These are phyloP conservation scores for Melanostoma scalare DNA, from an alignment of 2,888 invertebrate genomes.

Conservation along the genomic window DNA sequence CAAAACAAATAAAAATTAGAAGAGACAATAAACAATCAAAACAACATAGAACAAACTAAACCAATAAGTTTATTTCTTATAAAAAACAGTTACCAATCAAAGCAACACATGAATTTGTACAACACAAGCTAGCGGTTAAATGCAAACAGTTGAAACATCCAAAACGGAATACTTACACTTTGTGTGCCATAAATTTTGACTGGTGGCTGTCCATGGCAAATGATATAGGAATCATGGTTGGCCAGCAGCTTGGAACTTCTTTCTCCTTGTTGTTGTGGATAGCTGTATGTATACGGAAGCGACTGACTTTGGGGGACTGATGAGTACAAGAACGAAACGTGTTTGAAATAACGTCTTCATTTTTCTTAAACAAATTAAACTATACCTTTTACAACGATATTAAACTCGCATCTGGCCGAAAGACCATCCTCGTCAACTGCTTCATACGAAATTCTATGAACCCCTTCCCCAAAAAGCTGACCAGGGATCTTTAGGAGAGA, in stretches of 20 bases:
- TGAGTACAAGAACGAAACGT: too few relatives aligned
- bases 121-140: conserved; percentile 26
- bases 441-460: conserved; percentile 86
- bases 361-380: conserved; percentile 51
- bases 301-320: conserved; percentile 27
- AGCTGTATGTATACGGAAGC: conserved; percentile 41
- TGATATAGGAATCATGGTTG: conserved; percentile 79
- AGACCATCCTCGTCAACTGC: conserved; percentile 86
- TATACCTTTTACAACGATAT: conserved; percentile 84
- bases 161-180: conserved; percentile 80
- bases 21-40: conserved; percentile 25
- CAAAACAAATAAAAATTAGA: not conserved
- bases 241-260: conserved; percentile 70
- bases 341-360: not conserved
- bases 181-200: conserved; percentile 79
- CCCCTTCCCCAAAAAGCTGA: conserved; percentile 84
- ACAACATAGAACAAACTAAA: conserved; percentile 22
- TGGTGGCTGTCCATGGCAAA: conserved; percentile 80
- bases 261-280: conserved; percentile 55
- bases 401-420: conserved; percentile 86
- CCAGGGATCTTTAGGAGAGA: conserved; percentile 84
- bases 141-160: conserved; percentile 66
- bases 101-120: conserved; percentile 9
- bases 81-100: not conserved
- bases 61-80: not conserved